Evolutionary conservation across 2,113 vertebrate genomes (phyloP).

Genomic region (Laticauda laticaudata): DNA sequence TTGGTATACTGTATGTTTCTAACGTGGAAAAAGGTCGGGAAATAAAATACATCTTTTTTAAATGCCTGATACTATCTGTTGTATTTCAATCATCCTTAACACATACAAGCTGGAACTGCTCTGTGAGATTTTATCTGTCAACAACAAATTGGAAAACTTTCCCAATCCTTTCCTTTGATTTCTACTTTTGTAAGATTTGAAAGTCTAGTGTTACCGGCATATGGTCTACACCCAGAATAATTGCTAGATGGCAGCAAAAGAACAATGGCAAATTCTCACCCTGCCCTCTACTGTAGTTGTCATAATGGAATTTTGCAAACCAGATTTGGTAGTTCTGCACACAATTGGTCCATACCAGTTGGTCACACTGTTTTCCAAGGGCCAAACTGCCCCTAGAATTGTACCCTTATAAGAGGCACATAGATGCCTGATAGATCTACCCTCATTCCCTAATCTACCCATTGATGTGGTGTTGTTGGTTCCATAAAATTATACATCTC

Average conservation of each 20-base stretch:
- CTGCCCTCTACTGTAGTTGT: not conserved
- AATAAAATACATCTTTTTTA: not conserved
- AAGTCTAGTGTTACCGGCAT: not conserved
- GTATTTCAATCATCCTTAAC: not conserved
- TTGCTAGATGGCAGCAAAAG: not conserved
- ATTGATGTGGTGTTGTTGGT: not conserved
- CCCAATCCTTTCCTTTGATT: not conserved
- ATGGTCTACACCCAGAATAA: not conserved
- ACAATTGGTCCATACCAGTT: not conserved
- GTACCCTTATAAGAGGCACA: not conserved
- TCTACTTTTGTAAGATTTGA: not conserved
- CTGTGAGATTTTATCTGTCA: not conserved
- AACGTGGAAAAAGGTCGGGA: not conserved
- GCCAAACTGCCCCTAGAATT: not conserved
- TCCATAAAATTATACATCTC: not conserved
- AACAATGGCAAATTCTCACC: not conserved
- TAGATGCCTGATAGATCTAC: not conserved
- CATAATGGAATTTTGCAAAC: not conserved
- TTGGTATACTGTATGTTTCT: not conserved
- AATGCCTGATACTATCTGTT: not conserved
- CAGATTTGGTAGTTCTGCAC: not conserved
- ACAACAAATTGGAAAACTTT: not conserved
- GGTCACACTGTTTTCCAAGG: not conserved
- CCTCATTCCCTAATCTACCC: not conserved
- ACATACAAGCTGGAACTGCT: not conserved